phyloP scores from a whole-genome alignment of 2,113 vertebrate species.

The Lepidothrix coronata region DNA sequence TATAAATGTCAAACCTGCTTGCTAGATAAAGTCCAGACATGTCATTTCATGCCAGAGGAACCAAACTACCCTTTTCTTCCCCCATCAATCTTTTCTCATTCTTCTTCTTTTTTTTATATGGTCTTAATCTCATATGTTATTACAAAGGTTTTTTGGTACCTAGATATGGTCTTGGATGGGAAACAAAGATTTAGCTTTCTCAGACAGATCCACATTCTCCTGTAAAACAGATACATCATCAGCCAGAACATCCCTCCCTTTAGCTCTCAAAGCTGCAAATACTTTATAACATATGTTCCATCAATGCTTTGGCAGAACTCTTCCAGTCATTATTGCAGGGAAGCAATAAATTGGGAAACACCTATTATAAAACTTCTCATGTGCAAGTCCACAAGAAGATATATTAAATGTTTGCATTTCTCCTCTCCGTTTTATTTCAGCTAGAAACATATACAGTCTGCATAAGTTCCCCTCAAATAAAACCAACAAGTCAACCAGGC shows the following conservation, averaged over 20 bases:
- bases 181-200: not conserved
- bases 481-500: not conserved
- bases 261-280: conserved; percentile 40
- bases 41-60: not conserved
- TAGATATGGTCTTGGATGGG: not conserved
- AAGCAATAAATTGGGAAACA: conserved; percentile 51
- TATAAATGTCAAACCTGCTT: conserved; percentile 30
- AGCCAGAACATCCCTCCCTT: not conserved
- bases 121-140: not conserved
- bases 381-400: not conserved
- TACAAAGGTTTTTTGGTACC: not conserved
- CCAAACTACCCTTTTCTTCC: not conserved
- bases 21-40: conserved; percentile 13
- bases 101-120: not conserved
- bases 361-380: conserved; percentile 13
- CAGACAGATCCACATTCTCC: not conserved
- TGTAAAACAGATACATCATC: not conserved
- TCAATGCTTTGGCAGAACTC: conserved; percentile 30
- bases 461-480: not conserved
- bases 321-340: not conserved
- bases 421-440: conserved; percentile 30
- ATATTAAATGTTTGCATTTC: conserved; percentile 21
- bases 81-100: not conserved
- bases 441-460: not conserved
- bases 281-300: conserved; percentile 26